Evolutionary conservation across 2,113 vertebrate species (phyloP), one percentile per base, ranked within the genome.

Genomic region (Brachyistius frenatus): DNA sequence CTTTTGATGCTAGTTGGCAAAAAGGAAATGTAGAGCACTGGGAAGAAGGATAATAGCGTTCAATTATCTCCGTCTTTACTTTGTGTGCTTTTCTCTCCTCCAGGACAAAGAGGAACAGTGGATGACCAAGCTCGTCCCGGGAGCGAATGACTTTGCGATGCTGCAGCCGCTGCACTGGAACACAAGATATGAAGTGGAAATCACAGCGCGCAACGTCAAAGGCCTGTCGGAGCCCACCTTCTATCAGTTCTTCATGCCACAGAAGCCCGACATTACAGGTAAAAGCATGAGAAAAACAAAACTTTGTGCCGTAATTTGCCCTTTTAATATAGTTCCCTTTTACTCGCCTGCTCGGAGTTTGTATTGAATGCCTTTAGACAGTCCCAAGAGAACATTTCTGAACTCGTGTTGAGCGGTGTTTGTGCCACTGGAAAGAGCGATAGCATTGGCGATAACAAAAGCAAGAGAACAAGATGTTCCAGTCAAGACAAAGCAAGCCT

Each of bases 91-190:
- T 67, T 7, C 60, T 32, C 35, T 81, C 57, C 72, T 81, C 93
- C 96, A 98, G 96, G 98, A 99, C 83, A 99, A 98, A 80, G 98
- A 99, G 92, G 98, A 98, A 9, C 97, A 97, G 78, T 99, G 98
- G 98, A 94, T 98, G 93, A 97, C 97, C 85, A 98, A 98, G 90
- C 96, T 96, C 13, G 96, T 99, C 0, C 96, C 97, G 0, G 98
- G 98, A n/a, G 95, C 94, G 16, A 97, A 95, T 73, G 98, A 99
- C 66, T 96, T 97, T 23, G 97, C 98, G 9, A 94, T 98, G 86
- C 91, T 99, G 83, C 97, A 99, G 86, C 96, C 97, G 35, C 96
- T 99, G 41, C 97, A 99, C 1, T 99, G 98, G 98, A 99, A 98
- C 86, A 97, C 97, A 65, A 96, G 95, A 60, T 99, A 99, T 0